Evolutionary conservation across 2,113 vertebrate species (phyloP), one percentile per base, ranked within the genome.

Genomic region (Erinaceus europaeus): DNA sequence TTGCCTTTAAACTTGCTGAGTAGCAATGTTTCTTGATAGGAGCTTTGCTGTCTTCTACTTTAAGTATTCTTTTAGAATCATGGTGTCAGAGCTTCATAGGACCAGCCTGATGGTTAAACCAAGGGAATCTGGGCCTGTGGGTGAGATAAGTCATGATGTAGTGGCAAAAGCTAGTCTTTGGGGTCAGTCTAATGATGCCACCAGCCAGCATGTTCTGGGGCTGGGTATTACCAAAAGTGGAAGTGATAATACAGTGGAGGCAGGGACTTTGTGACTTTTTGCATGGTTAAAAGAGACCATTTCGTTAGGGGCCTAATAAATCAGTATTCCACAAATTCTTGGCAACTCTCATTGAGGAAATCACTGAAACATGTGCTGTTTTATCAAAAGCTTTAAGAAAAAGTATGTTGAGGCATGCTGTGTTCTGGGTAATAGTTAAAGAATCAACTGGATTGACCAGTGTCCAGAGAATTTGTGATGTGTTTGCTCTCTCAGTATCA

Each of bases 151-250:
- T 21, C 11, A 1, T 27, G 67, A 34, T 46, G 14, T 42, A 4
- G 42, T 83, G 32, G 29, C 38, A 27, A 27, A 5, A 4, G 29
- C 5, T 15, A 50, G 18, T 42, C 2, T 8, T 40, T 3, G 4
- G 17, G 34, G 48, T 48, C 73, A 40, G 48, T 18, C 1, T n/a
- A n/a, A n/a, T n/a, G 34, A 53, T 29, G 11, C 38, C 8, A 44
- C 4, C 0, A 1, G 29, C 34, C 4, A 1, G n/a, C n/a, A n/a
- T n/a, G n/a, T n/a, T n/a, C n/a, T 9, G 2, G 11, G 2, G 1
- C 6, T 40, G 25, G 8, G 17, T 32, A 17, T 14, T 50, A 9
- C 4, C 18, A 15, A 23, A 17, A 23, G 17, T 27, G 13, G 18
- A 40, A 4, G 6, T 40, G 38, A 18, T 2, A 5, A 25, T 29